Evolutionary conservation across 1,140 invertebrate genomes (phyloP).

Genomic region (Cotesia typhae): DNA sequence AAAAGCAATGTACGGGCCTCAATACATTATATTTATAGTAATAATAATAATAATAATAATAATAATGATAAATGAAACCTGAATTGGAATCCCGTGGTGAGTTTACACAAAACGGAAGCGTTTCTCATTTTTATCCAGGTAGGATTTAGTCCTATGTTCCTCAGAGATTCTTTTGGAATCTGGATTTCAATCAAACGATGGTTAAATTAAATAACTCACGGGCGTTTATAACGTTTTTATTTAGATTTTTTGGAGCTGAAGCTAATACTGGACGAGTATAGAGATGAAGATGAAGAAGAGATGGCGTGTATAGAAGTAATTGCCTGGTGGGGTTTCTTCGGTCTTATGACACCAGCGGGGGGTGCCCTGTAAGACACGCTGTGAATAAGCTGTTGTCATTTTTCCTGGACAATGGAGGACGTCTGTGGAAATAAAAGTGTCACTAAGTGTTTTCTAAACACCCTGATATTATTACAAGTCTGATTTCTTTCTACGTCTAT

Average conservation of each 20-base stretch:
- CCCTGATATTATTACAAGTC: not conserved
- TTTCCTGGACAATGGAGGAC: slow-evolving; percentile 48
- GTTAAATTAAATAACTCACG: not conserved
- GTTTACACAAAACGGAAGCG: slow-evolving; percentile 38
- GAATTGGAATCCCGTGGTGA: not conserved
- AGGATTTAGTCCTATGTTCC: not conserved
- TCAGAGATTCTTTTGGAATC: not conserved
- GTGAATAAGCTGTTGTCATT: slow-evolving; percentile 52
- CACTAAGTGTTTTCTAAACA: slow-evolving; percentile 40
- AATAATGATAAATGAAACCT: not conserved
- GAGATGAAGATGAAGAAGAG: not conserved
- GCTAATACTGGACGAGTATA: not conserved
- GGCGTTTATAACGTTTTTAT: slow-evolving; percentile 24
- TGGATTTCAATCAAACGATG: not conserved
- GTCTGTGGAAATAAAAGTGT: slow-evolving; percentile 40
- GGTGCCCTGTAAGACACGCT: slow-evolving; percentile 38
- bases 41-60: slow-evolving; percentile 15
- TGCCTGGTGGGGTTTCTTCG: not conserved
- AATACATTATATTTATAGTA: slow-evolving; percentile 4
- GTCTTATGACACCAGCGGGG: slow-evolving; percentile 27
- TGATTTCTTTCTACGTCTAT: too few relatives aligned
- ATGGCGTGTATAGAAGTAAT: slow-evolving; percentile 13
- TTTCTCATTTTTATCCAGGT: slow-evolving; percentile 34
- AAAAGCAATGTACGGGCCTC: not conserved
- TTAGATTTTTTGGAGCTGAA: not conserved